These are phyloP conservation scores for Antheraea mylitta DNA, from an alignment of 1,140 invertebrate species.

Conservation along the genomic window DNA sequence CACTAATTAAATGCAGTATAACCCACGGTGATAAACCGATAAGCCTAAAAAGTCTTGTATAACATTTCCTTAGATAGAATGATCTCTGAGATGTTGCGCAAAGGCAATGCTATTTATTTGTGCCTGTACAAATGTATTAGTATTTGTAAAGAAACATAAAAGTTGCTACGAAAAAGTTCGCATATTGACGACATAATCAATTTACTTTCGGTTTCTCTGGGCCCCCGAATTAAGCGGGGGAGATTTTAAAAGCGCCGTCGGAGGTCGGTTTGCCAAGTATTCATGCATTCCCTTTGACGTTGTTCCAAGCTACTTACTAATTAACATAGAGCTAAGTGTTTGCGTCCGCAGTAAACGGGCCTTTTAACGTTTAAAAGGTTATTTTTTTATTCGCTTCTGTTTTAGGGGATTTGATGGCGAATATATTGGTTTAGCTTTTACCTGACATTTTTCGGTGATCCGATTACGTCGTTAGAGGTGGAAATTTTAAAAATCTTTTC, in stretches of 20 bases:
- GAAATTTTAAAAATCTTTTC: constrained; percentile 16
- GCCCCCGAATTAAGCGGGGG: constrained; percentile 69
- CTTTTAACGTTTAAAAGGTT: constrained; percentile 76
- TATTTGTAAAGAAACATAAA: not conserved
- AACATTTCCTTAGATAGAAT: too few relatives aligned
- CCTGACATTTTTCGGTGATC: constrained; percentile 56
- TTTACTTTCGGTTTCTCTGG: constrained; percentile 75
- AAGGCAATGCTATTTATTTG: too few relatives aligned
- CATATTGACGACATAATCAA: constrained; percentile 71
- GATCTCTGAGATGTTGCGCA: too few relatives aligned
- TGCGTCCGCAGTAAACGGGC: constrained; percentile 76
- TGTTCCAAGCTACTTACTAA: constrained; percentile 72
- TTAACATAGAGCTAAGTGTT: constrained; percentile 77
- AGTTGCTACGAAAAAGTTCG: constrained; percentile 47
- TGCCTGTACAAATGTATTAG: not conserved
- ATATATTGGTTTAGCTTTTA: constrained; percentile 68
- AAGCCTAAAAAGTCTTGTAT: too few relatives aligned
- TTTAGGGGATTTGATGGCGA: constrained; percentile 63
- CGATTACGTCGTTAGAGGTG: constrained; percentile 50
- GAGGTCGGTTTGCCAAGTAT: constrained; percentile 72
- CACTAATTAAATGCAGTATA: too few relatives aligned
- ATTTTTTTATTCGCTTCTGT: constrained; percentile 61
- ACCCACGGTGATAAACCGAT: too few relatives aligned
- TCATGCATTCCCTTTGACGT: constrained; percentile 77
- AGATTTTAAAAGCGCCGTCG: constrained; percentile 73